A percentile compares a stretch with the other conserved stretches of the same genome.
These are phyloP conservation scores for Hyles lineata DNA, from an alignment of 2,888 invertebrate species.

Conservation along the genomic window DNA sequence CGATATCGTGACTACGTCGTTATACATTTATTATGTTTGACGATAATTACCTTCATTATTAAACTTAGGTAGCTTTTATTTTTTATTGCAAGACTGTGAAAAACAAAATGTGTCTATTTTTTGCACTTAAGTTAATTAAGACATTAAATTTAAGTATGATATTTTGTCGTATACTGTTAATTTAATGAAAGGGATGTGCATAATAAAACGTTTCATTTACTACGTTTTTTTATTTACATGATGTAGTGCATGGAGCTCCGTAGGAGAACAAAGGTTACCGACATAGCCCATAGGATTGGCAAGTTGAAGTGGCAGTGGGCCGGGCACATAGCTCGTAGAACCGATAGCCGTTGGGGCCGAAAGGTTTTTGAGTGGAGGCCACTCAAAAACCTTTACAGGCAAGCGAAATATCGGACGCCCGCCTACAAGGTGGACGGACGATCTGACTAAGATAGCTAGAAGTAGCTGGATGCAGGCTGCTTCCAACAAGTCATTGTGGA, in stretches of 20 bases:
- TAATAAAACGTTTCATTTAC: conserved; percentile 45
- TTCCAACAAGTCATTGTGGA: too few relatives aligned
- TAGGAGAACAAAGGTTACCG: too few relatives aligned
- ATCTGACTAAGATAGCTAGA: too few relatives aligned
- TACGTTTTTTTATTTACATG: conserved; percentile 27
- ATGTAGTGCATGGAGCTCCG: background rate
- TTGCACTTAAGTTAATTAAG: conserved; percentile 54
- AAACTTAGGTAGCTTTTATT: conserved; percentile 53
- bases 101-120: conserved; percentile 50
- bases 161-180: conserved; percentile 43
- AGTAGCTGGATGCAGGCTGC: too few relatives aligned
- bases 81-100: conserved; percentile 67
- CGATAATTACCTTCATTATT: conserved; percentile 10
- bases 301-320: too few relatives aligned
- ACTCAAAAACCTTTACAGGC: too few relatives aligned
- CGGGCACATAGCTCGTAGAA: too few relatives aligned
- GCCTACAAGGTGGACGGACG: too few relatives aligned
- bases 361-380: too few relatives aligned
- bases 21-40: background rate
- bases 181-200: conserved; percentile 42
- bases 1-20: background rate
- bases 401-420: too few relatives aligned
- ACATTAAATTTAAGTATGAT: conserved; percentile 31
- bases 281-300: too few relatives aligned
- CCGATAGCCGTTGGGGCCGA: too few relatives aligned